These are phyloP conservation scores for Babyrousa celebensis DNA, from an alignment of 2,797 vertebrate genomes.

Conservation along the genomic window DNA sequence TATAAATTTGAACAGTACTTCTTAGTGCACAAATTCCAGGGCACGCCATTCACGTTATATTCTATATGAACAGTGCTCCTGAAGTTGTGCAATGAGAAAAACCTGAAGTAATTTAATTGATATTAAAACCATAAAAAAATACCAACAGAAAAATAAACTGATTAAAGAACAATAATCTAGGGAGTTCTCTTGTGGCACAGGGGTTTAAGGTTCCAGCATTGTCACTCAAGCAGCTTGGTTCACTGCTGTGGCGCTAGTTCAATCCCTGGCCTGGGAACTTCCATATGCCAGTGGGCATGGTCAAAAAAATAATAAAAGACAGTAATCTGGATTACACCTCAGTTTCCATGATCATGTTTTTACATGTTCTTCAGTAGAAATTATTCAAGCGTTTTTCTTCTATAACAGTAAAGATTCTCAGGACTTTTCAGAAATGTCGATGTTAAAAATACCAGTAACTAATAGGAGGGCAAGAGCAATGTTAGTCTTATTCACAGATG, in stretches of 20 bases:
- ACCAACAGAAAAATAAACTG: constrained; percentile 1
- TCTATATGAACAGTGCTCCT: background rate
- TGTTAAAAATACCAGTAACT: constrained; percentile 45
- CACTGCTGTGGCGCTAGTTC: too few relatives aligned
- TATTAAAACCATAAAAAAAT: background rate
- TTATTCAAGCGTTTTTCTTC: background rate
- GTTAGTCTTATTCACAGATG: background rate
- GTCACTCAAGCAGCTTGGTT: too few relatives aligned
- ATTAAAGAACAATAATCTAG: background rate
- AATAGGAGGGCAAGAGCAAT: background rate
- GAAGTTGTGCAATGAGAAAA: background rate
- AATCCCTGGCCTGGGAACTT: too few relatives aligned
- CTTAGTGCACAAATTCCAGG: background rate
- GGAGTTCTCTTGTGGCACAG: too few relatives aligned
- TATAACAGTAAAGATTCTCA: background rate
- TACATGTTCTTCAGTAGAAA: constrained; percentile 10
- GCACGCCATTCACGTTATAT: background rate
- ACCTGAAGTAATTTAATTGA: constrained; percentile 37
- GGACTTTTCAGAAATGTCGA: background rate
- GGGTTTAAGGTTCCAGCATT: too few relatives aligned
- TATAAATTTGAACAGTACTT: background rate
- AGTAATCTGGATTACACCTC: background rate
- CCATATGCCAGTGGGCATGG: too few relatives aligned
- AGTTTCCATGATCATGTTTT: background rate
- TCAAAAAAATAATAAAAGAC: background rate